Conservation (phyloP, 2,113 vertebrate species). For the Indicator maculatus region DNA sequence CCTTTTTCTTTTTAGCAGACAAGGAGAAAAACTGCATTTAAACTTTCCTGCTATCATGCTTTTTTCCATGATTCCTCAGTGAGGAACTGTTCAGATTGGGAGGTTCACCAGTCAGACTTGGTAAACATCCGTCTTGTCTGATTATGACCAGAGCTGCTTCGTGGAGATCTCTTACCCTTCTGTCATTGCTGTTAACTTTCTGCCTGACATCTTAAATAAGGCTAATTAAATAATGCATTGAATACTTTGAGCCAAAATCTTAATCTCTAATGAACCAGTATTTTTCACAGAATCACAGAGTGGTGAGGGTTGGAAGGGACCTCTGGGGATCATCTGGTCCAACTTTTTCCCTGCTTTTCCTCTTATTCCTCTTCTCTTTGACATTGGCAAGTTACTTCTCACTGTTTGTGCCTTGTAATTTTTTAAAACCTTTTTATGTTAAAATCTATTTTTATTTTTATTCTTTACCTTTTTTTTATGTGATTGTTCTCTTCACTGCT, state of each 20-base stretch:
- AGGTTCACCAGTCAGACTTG: not conserved
- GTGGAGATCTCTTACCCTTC: not conserved
- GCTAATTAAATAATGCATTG: not conserved
- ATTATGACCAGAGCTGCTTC: not conserved
- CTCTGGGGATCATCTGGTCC: no score
- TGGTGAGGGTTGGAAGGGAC: no score
- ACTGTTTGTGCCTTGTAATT: not conserved
- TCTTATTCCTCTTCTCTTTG: not conserved
- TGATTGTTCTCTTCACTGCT: not conserved
- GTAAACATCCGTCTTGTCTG: not conserved
- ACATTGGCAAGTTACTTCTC: not conserved
- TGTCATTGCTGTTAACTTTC: not conserved
- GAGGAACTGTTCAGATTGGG: not conserved
- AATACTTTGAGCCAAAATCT: not conserved
- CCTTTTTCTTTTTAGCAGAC: not conserved
- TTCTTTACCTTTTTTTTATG: not conserved
- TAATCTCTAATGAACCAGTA: not conserved
- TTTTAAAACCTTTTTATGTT: not conserved
- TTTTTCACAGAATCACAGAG: not conserved
- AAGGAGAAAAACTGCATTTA: not conserved
- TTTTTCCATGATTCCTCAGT: not conserved
- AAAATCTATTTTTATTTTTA: not conserved
- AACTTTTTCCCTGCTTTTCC: not conserved
- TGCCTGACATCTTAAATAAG: not conserved
- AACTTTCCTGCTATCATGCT: not conserved